These are phyloP conservation scores for Coluber constrictor DNA, from an alignment of 2,797 vertebrate species.

Conservation along the genomic window DNA sequence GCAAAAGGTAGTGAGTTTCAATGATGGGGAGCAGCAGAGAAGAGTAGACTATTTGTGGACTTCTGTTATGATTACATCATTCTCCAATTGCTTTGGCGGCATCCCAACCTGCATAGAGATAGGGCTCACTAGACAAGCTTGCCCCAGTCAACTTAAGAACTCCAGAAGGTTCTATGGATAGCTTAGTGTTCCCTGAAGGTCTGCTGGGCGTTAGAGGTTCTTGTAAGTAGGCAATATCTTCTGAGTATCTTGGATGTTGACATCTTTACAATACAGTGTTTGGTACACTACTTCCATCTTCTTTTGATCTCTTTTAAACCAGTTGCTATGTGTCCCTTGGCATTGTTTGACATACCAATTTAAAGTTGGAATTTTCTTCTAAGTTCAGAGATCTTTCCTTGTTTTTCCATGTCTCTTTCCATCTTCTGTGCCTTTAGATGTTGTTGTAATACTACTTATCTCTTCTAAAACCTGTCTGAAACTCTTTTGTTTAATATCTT, in stretches of 20 bases:
- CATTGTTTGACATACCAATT: background rate
- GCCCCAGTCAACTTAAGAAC: background rate
- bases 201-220: background rate
- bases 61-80: background rate
- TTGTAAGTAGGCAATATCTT: background rate
- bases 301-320: background rate
- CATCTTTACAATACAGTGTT: background rate
- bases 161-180: background rate
- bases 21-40: background rate
- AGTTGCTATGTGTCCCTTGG: background rate
- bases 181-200: background rate
- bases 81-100: background rate
- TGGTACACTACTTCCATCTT: background rate
- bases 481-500: background rate
- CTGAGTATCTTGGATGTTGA: background rate
- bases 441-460: background rate
- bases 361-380: background rate
- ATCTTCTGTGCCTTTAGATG: background rate
- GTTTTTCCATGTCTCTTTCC: background rate
- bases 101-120: background rate
- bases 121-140: background rate
- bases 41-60: background rate
- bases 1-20: background rate
- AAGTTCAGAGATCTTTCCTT: background rate
- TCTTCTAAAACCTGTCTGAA: background rate